Evolutionary conservation across 2,113 vertebrate species (phyloP).

Genomic region (Eurypyga helias): DNA sequence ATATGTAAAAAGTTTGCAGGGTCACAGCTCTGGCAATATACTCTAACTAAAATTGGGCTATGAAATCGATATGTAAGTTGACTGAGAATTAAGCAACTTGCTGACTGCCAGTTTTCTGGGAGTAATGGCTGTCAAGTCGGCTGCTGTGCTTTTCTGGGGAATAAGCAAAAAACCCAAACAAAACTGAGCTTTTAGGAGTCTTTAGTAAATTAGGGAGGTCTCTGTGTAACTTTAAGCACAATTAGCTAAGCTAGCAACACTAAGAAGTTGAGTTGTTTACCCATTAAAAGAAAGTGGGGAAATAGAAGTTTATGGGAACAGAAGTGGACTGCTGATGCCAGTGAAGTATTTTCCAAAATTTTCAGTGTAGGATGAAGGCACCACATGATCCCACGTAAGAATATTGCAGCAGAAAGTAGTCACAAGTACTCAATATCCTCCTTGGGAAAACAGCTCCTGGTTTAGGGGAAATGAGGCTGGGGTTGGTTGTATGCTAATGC

Average conservation of each 20-base stretch:
- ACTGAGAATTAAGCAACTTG: not conserved
- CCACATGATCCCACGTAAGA: not conserved
- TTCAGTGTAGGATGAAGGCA: not conserved
- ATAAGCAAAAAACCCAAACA: not conserved
- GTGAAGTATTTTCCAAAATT: slow-evolving; percentile 10
- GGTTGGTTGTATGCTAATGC: slow-evolving; percentile 12
- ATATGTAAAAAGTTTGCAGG: not conserved
- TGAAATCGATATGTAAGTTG: not conserved
- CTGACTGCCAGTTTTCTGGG: not conserved
- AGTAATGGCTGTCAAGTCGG: not conserved
- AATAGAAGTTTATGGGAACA: slow-evolving; percentile 55
- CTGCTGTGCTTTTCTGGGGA: not conserved
- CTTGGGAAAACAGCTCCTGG: slow-evolving; percentile 8
- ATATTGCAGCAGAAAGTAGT: slow-evolving; percentile 6
- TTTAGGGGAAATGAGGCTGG: slow-evolving; percentile 18
- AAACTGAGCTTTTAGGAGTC: not conserved
- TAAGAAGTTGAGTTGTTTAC: not conserved
- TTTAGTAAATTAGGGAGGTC: not conserved
- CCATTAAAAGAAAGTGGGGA: not conserved
- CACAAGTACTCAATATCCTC: slow-evolving; percentile 42
- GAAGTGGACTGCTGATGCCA: not conserved
- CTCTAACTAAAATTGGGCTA: not conserved
- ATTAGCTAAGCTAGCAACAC: not conserved
- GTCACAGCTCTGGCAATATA: not conserved
- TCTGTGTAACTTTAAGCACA: not conserved